Conservation (phyloP, 2,113 vertebrate genomes). For the Centropus unirufus region DNA sequence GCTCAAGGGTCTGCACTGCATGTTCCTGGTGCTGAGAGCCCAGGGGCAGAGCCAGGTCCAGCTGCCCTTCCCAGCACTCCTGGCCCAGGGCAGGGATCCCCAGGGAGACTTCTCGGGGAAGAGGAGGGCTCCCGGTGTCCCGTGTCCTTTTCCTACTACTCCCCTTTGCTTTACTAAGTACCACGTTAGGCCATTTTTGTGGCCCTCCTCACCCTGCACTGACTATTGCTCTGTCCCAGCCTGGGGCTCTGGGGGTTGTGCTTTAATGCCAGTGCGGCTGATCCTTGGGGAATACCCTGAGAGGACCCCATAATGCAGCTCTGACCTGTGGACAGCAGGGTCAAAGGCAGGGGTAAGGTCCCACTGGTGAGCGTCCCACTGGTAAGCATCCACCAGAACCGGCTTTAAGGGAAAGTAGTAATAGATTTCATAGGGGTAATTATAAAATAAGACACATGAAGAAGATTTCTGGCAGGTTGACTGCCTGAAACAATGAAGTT, state of each 20-base stretch:
- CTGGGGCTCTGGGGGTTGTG: rapidly evolving
- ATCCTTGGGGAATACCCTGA: rapidly evolving
- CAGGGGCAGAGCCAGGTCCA: not conserved
- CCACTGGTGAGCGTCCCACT: too few relatives aligned
- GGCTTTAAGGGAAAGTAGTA: not conserved
- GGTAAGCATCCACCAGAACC: not conserved
- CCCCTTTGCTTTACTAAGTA: not conserved
- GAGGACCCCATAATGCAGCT: not conserved
- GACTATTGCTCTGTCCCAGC: not conserved
- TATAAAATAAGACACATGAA: not conserved
- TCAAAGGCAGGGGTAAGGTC: too few relatives aligned
- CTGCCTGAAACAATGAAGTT: not conserved
- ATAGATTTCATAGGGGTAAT: not conserved
- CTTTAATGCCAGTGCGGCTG: not conserved
- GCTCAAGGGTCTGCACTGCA: rapidly evolving
- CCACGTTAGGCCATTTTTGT: rapidly evolving
- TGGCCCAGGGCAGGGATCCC: rapidly evolving
- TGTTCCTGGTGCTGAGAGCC: rapidly evolving
- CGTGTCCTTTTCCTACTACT: rapidly evolving
- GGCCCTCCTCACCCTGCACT: not conserved
- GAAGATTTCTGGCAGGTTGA: not conserved
- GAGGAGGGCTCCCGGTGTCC: not conserved
- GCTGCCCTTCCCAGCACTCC: not conserved
- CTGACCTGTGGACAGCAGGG: not conserved
- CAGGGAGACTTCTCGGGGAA: not conserved